phyloP scores from a whole-genome alignment of 2,113 vertebrate genomes.

The Gavialis gangeticus region DNA sequence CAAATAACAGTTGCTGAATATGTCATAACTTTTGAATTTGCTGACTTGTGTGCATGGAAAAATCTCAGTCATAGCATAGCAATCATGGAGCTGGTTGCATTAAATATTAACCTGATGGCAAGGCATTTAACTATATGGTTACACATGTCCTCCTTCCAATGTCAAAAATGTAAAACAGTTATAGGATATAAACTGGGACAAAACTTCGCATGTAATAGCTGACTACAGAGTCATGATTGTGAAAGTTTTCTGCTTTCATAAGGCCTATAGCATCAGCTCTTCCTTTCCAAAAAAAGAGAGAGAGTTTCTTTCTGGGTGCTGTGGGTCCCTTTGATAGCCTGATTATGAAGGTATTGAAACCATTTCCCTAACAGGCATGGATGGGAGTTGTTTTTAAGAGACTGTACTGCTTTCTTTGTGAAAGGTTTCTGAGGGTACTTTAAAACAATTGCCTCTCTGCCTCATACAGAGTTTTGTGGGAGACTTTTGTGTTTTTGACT shows the following conservation, averaged over 20 bases:
- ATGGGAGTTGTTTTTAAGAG: slow-evolving; percentile 45
- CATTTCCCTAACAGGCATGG: slow-evolving; percentile 43
- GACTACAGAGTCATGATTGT: slow-evolving; percentile 10
- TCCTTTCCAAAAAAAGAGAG: slow-evolving; percentile 52
- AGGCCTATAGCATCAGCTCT: slow-evolving; percentile 37
- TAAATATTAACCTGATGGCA: slow-evolving; percentile 24
- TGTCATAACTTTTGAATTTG: background rate
- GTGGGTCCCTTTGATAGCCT: slow-evolving; percentile 31
- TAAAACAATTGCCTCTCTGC: slow-evolving; percentile 45
- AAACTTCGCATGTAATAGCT: background rate
- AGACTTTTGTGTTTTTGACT: slow-evolving; percentile 42
- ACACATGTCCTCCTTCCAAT: background rate
- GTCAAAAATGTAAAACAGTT: slow-evolving; percentile 30
- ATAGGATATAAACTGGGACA: slow-evolving; percentile 1
- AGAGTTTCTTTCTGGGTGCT: slow-evolving; percentile 52
- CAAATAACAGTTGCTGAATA: background rate
- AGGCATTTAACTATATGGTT: background rate
- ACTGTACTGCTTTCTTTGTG: slow-evolving; percentile 53
- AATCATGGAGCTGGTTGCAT: background rate
- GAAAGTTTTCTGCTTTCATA: slow-evolving; percentile 34
- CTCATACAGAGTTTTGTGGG: slow-evolving; percentile 30
- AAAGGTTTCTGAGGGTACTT: slow-evolving; percentile 54
- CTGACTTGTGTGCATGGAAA: background rate
- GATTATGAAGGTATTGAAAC: slow-evolving; percentile 53
- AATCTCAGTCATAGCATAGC: background rate